Conservation (phyloP, 1,140 invertebrate species). For the Rhopalosiphum maidis region DNA sequence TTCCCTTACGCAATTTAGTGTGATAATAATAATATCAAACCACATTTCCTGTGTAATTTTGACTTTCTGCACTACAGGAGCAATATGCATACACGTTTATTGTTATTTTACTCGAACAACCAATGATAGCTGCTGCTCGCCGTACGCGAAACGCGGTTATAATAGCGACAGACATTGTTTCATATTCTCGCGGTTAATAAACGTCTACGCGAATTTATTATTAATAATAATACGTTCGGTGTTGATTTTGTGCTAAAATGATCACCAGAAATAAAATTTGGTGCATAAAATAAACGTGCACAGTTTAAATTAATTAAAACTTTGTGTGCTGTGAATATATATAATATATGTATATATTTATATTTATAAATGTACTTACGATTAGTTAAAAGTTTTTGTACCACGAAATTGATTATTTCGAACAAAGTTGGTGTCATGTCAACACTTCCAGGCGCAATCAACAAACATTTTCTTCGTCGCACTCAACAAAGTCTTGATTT, state of each 20-base stretch:
- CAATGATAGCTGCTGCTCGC: background rate
- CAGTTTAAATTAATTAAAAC: slow-evolving; percentile 51
- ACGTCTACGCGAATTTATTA: background rate
- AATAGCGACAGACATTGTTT: background rate
- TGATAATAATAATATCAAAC: background rate
- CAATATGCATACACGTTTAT: background rate
- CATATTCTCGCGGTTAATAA: background rate
- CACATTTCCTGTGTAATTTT: background rate
- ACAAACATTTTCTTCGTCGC: background rate
- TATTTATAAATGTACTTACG: background rate
- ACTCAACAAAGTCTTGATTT: background rate
- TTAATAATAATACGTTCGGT: background rate
- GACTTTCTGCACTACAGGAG: background rate
- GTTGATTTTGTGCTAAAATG: background rate
- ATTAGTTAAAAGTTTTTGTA: background rate
- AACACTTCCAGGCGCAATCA: background rate
- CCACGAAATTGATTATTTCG: background rate
- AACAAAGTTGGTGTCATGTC: slow-evolving; percentile 9
- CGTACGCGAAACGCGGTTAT: background rate
- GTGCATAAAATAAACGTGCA: background rate
- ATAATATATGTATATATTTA: background rate
- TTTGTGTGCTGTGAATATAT: background rate
- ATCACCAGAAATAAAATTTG: background rate
- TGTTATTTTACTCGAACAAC: background rate
- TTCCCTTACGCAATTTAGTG: background rate